Evolutionary conservation across 2,113 vertebrate species (phyloP).

Genomic region (Irena cyanogastra): DNA sequence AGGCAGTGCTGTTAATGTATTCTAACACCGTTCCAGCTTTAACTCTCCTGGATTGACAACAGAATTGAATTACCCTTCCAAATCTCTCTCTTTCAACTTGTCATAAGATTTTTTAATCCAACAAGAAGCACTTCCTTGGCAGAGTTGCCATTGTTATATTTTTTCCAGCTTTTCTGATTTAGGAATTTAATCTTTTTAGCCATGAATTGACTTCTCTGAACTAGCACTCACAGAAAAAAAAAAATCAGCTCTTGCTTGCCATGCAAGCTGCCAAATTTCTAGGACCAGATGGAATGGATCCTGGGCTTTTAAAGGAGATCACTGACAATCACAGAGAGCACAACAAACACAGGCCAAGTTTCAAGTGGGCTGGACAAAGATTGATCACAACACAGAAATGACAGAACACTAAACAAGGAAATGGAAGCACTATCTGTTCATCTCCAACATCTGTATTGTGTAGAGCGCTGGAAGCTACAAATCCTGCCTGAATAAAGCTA

Average conservation of each 20-base stretch:
- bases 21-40: conserved; percentile 28
- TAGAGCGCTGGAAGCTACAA: not conserved
- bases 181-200: conserved; percentile 60
- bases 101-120: conserved; percentile 43
- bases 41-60: conserved; percentile 44
- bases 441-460: not conserved
- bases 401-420: conserved; percentile 31
- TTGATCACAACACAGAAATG: not conserved
- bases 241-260: not conserved
- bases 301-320: conserved; percentile 18
- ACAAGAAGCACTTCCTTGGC: conserved; percentile 51
- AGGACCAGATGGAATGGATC: conserved; percentile 42
- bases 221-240: not conserved
- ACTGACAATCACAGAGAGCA: not conserved
- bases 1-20: not conserved
- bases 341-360: not conserved
- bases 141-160: conserved; percentile 24
- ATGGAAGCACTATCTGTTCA: not conserved
- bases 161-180: conserved; percentile 50
- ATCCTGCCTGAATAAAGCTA: not conserved
- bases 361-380: conserved; percentile 4
- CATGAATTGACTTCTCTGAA: conserved; percentile 46
- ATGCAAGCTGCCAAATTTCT: conserved; percentile 22
- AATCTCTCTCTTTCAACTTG: conserved; percentile 56
- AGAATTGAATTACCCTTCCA: conserved; percentile 53